Percentiles rank a stretch among this genome's conserved stretches.
These are phyloP conservation scores for Notodonta dromedarius DNA, from an alignment of 2,888 invertebrate species.

Conservation along the genomic window DNA sequence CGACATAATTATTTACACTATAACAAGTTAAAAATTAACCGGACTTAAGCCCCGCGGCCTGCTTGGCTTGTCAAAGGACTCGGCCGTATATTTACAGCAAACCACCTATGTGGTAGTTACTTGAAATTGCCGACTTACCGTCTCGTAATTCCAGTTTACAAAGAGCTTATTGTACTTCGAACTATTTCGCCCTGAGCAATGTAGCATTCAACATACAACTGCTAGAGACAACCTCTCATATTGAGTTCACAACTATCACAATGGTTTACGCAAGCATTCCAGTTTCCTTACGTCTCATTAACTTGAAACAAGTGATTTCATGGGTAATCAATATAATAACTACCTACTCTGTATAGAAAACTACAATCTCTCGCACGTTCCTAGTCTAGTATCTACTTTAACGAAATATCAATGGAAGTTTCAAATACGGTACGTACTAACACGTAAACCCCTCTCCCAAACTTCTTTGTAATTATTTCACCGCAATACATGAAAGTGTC, in stretches of 20 bases:
- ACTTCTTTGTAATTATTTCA: slow-evolving; percentile 16
- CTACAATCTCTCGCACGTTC: too few species aligned
- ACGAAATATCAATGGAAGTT: too few species aligned
- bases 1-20: slow-evolving; percentile 31
- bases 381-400: too few species aligned
- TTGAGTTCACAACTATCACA: too few species aligned
- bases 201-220: slow-evolving; percentile 7
- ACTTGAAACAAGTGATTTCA: too few species aligned
- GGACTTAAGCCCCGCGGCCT: slow-evolving; percentile 8
- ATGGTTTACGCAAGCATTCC: too few species aligned
- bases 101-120: slow-evolving; percentile 1
- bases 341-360: too few species aligned
- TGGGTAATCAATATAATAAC: too few species aligned
- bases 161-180: slow-evolving; percentile 2
- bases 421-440: too few species aligned
- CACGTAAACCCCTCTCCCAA: slow-evolving; percentile 14
- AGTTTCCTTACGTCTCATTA: too few species aligned
- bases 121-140: background rate
- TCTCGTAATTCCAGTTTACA: slow-evolving; percentile 4
- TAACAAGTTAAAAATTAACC: slow-evolving; percentile 20
- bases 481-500: slow-evolving; percentile 15
- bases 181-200: background rate
- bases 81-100: background rate
- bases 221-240: too few species aligned
- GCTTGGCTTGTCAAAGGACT: background rate